Evolutionary conservation across 2,113 vertebrate genomes (phyloP).

Genomic region (Prionailurus viverrinus): DNA sequence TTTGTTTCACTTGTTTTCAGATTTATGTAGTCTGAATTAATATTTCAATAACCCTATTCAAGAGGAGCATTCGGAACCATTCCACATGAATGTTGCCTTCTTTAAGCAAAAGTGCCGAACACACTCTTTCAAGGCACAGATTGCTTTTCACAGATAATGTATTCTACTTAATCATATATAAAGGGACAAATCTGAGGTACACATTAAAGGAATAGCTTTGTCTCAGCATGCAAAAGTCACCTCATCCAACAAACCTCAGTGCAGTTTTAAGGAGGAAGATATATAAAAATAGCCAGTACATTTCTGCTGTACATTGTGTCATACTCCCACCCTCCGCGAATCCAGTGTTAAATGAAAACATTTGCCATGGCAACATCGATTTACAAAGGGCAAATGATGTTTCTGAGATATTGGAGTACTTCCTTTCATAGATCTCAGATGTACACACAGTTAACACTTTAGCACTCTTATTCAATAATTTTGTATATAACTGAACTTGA

Average conservation of each 20-base stretch:
- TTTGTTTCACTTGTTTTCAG: slow-evolving; percentile 64
- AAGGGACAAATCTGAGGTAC: not conserved
- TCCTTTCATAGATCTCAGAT: slow-evolving; percentile 44
- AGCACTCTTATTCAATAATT: not conserved
- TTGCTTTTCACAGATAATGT: not conserved
- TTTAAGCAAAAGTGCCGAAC: slow-evolving; percentile 46
- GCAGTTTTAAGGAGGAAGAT: slow-evolving; percentile 31
- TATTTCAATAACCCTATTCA: slow-evolving; percentile 65
- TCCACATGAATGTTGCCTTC: slow-evolving; percentile 38
- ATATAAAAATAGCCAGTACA: not conserved
- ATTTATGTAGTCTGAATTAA: slow-evolving; percentile 59
- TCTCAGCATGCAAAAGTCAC: not conserved
- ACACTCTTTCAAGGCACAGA: not conserved
- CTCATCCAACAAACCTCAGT: not conserved
- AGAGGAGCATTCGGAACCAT: slow-evolving; percentile 38
- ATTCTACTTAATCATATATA: not conserved
- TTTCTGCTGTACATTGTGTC: not conserved
- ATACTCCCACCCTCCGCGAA: slow-evolving; percentile 32
- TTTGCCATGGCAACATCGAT: slow-evolving; percentile 65
- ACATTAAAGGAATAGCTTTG: not conserved
- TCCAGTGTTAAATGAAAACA: slow-evolving; percentile 33
- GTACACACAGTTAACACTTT: slow-evolving; percentile 12
- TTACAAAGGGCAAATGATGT: slow-evolving; percentile 63
- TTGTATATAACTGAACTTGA: not conserved
- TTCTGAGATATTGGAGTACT: slow-evolving; percentile 56